Percentiles rank a stretch among this genome's conserved stretches.
Evolutionary conservation across 2,888 invertebrate species (phyloP).

Genomic region (Xylota segnis): DNA sequence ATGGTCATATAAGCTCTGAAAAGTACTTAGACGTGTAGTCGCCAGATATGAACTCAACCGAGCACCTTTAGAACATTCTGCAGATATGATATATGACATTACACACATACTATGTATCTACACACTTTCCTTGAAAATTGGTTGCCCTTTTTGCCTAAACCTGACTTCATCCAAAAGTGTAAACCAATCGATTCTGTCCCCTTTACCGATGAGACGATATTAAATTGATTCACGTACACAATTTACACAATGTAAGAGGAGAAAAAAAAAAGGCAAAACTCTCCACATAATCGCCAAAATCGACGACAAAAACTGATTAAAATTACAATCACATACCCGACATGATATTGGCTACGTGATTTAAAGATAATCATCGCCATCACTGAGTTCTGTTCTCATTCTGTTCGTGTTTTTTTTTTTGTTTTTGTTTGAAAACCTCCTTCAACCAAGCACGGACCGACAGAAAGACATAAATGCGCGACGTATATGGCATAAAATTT

Average conservation of each 20-base stretch:
- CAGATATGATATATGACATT: no score
- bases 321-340: slow-evolving; percentile 76
- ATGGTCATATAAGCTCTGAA: no score
- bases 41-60: no score
- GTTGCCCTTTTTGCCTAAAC: not conserved
- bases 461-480: slow-evolving; percentile 75
- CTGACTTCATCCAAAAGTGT: not conserved
- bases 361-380: slow-evolving; percentile 75
- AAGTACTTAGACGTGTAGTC: no score
- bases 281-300: slow-evolving; percentile 31
- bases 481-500: slow-evolving; percentile 76
- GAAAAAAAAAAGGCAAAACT: not conserved
- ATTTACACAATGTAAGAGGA: slow-evolving; percentile 70
- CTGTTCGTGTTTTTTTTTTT: slow-evolving; percentile 14
- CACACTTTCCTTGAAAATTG: no score
- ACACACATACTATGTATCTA: no score
- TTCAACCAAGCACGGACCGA: slow-evolving; percentile 51
- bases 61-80: no score
- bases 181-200: not conserved
- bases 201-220: slow-evolving; percentile 28
- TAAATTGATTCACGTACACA: slow-evolving; percentile 71
- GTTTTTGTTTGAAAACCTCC: slow-evolving; percentile 4
- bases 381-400: slow-evolving; percentile 31
- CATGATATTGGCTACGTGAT: slow-evolving; percentile 77
- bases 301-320: slow-evolving; percentile 75